A percentile compares a stretch with the other conserved stretches of the same genome.
These are phyloP conservation scores for Oncorhynchus gorbuscha DNA, from an alignment of 2,113 vertebrate genomes.

Conservation along the genomic window DNA sequence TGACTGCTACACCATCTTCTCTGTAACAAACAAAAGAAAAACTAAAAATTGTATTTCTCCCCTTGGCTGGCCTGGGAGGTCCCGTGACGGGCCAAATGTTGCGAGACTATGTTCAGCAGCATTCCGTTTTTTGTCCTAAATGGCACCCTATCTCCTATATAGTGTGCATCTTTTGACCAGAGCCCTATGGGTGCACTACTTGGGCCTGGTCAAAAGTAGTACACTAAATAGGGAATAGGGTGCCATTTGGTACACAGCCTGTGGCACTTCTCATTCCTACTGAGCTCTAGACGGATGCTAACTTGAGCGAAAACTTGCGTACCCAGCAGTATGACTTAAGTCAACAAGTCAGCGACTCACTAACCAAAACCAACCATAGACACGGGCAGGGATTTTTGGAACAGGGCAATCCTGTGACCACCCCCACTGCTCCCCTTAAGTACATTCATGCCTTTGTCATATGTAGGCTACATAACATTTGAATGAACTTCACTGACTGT, in stretches of 20 bases:
- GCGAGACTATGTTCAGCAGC: slow-evolving; percentile 33
- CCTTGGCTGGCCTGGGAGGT: background rate
- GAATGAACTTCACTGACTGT: background rate
- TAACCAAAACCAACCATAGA: slow-evolving; percentile 14
- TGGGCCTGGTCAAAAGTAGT: too few relatives aligned
- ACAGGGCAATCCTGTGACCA: slow-evolving; percentile 35
- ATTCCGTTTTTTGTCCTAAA: slow-evolving; percentile 18
- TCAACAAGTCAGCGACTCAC: slow-evolving; percentile 42
- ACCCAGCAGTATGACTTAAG: slow-evolving; percentile 52
- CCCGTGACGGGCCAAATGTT: slow-evolving; percentile 25
- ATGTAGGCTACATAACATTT: background rate
- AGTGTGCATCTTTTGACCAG: too few relatives aligned
- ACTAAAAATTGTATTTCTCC: slow-evolving; percentile 9
- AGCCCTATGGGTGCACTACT: too few relatives aligned
- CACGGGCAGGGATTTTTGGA: slow-evolving; percentile 18
- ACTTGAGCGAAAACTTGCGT: slow-evolving; percentile 54
- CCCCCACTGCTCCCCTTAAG: slow-evolving; percentile 14
- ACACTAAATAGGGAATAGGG: too few relatives aligned
- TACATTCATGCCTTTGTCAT: slow-evolving; percentile 43
- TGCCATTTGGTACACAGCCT: too few relatives aligned
- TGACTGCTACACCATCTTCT: background rate
- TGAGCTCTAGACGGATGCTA: slow-evolving; percentile 48
- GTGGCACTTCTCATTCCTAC: slow-evolving; percentile 37
- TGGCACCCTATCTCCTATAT: too few relatives aligned
- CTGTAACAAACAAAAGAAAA: background rate